Evolutionary conservation across 2,888 invertebrate species (phyloP).

Genomic region (Megalurothrips usitatus): DNA sequence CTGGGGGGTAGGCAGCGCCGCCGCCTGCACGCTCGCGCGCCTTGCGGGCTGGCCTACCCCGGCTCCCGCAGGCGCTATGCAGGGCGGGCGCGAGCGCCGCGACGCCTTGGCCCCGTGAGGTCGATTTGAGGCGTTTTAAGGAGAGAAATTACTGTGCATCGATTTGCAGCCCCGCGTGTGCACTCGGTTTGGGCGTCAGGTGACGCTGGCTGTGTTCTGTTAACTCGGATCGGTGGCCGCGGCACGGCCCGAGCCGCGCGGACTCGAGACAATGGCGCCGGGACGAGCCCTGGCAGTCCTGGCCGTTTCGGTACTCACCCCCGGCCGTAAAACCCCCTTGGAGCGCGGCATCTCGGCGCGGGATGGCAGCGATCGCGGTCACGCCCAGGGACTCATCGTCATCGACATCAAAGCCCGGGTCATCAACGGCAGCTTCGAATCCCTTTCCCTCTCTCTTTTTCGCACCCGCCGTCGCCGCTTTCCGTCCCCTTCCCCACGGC

Average conservation of each 20-base stretch:
- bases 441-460: no score
- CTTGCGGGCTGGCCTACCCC: neutral
- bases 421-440: neutral
- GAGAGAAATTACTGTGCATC: neutral
- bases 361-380: neutral
- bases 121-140: no score
- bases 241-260: no score
- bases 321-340: neutral
- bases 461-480: no score
- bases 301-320: neutral
- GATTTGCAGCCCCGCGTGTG: no score
- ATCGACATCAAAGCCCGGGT: neutral
- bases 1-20: neutral
- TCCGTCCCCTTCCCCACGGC: neutral
- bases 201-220: no score
- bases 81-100: neutral
- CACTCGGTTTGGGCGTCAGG: no score
- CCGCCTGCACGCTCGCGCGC: neutral
- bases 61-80: neutral
- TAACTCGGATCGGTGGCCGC: no score
- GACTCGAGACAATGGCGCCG: neutral
- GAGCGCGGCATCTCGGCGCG: neutral
- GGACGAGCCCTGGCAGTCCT: neutral
- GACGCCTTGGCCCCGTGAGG: neutral
- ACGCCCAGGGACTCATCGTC: neutral